A percentile compares a stretch with the other conserved stretches of the same genome.
phyloP scores from a whole-genome alignment of 1,140 invertebrate species.

The Papilio polytes region DNA sequence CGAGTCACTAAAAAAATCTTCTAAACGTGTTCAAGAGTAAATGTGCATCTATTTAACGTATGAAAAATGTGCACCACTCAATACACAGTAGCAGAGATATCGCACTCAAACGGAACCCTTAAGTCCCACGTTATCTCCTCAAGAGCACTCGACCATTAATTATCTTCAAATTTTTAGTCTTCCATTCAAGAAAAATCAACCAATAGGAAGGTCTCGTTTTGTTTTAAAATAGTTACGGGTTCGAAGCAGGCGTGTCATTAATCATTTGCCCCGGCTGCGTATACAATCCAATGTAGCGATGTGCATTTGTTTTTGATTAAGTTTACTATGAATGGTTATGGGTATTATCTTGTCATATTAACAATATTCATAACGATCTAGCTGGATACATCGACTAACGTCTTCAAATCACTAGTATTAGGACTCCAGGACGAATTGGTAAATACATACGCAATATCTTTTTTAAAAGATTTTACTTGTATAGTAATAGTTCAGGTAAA shows the following conservation, averaged over 20 bases:
- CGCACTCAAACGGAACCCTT: constrained; percentile 59
- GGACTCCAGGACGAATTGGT: not conserved
- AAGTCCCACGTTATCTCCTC: constrained; percentile 61
- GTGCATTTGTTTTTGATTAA: constrained; percentile 1
- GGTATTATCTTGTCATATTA: not conserved
- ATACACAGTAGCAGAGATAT: constrained; percentile 61
- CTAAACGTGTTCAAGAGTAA: constrained; percentile 43
- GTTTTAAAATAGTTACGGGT: constrained; percentile 71
- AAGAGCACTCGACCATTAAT: constrained; percentile 69
- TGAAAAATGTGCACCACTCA: constrained; percentile 68
- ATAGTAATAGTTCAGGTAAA: not conserved
- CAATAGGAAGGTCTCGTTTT: constrained; percentile 65
- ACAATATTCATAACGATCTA: not conserved
- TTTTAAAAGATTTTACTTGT: too few relatives aligned
- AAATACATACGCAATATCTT: not conserved
- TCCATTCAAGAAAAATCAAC: constrained; percentile 70
- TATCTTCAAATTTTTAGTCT: constrained; percentile 72
- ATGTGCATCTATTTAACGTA: constrained; percentile 67
- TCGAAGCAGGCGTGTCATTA: constrained; percentile 69
- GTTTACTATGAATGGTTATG: not conserved
- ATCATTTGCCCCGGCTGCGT: constrained; percentile 65
- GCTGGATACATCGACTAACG: not conserved
- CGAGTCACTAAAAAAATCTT: constrained; percentile 30
- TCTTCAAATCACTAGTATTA: not conserved
- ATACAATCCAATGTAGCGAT: constrained; percentile 56